Percentiles rank a stretch among this genome's conserved stretches.
Evolutionary conservation across 1,140 invertebrate species (phyloP).

Genomic region (Rhizoglyphus robini): DNA sequence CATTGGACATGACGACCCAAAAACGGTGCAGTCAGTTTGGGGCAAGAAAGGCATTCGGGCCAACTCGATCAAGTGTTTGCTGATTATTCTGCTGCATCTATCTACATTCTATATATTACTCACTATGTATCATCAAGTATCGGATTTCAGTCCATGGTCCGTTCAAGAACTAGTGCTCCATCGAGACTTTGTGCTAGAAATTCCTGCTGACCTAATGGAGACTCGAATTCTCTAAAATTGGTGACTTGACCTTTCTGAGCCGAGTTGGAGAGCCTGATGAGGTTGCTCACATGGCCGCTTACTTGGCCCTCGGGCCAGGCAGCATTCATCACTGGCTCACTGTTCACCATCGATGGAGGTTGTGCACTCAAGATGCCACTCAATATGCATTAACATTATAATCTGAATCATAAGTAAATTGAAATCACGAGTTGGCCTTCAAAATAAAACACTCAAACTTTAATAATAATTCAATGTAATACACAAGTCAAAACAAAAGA

Average conservation of each 20-base stretch:
- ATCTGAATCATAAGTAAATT: no score
- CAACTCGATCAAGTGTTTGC: no score
- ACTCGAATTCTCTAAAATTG: neutral
- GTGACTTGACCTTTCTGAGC: neutral
- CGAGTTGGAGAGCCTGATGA: conserved; percentile 49
- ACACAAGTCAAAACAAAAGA: no score
- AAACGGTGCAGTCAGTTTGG: neutral
- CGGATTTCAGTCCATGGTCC: neutral
- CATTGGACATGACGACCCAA: no score
- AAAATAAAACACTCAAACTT: no score
- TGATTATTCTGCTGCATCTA: no score
- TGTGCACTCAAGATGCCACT: neutral
- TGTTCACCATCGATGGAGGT: conserved; percentile 52
- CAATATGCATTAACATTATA: no score
- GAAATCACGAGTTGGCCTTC: no score
- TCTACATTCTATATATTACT: no score
- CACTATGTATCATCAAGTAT: neutral
- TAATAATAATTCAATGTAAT: no score
- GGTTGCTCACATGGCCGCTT: conserved; percentile 65
- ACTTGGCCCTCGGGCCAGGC: conserved; percentile 61
- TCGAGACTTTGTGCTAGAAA: neutral
- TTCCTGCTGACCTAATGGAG: no score
- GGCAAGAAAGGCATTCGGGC: neutral
- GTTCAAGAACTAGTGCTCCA: neutral
- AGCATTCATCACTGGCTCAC: conserved; percentile 64